phyloP scores from a whole-genome alignment of 2,888 invertebrate genomes.

The Apeira syringaria region DNA sequence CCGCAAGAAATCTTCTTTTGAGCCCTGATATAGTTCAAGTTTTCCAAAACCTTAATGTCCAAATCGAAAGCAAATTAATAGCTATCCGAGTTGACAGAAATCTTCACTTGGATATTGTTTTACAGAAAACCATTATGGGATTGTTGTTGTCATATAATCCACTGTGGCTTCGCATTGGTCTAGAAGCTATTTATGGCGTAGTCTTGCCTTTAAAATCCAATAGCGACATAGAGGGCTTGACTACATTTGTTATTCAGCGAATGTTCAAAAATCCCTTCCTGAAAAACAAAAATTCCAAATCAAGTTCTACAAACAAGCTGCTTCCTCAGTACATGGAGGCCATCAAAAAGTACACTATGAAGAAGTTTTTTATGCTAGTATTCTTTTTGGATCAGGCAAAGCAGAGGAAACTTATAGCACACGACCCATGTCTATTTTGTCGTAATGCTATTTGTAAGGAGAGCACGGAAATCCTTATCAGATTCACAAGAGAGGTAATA shows the following conservation, averaged over 20 bases:
- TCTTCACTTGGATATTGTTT: slow-evolving; percentile 91
- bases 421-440: slow-evolving; percentile 95
- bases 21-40: slow-evolving; percentile 85
- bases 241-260: slow-evolving; percentile 89
- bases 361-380: slow-evolving; percentile 92
- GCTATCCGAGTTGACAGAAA: slow-evolving; percentile 90
- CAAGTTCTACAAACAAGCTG: slow-evolving; percentile 81
- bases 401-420: slow-evolving; percentile 89
- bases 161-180: slow-evolving; percentile 93
- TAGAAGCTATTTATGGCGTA: slow-evolving; percentile 93
- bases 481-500: slow-evolving; percentile 91
- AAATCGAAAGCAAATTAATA: slow-evolving; percentile 90
- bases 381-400: slow-evolving; percentile 95
- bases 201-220: slow-evolving; percentile 90
- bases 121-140: slow-evolving; percentile 90
- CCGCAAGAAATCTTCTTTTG: slow-evolving; percentile 86
- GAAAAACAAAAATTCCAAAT: slow-evolving; percentile 84
- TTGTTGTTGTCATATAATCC: slow-evolving; percentile 94
- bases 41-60: slow-evolving; percentile 86
- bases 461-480: slow-evolving; percentile 89
- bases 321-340: slow-evolving; percentile 87
- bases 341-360: slow-evolving; percentile 91
- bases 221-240: slow-evolving; percentile 90
- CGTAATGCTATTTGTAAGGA: slow-evolving; percentile 89
- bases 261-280: slow-evolving; percentile 91